A percentile compares a stretch with the other conserved stretches of the same genome.
phyloP scores from a whole-genome alignment of 2,113 vertebrate species.

The Limanda limanda region DNA sequence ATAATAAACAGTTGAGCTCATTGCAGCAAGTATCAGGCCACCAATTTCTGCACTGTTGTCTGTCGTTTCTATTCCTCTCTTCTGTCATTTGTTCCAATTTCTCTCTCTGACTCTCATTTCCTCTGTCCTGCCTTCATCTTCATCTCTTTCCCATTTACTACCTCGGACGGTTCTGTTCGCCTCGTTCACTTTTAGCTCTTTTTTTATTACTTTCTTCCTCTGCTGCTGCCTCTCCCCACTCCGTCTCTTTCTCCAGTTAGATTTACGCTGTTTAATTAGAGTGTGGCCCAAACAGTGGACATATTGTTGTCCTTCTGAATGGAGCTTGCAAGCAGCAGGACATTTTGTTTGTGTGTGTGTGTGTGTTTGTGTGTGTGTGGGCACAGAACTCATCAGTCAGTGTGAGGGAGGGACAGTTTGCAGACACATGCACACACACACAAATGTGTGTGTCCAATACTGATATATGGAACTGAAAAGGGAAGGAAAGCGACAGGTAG shows the following conservation, averaged over 20 bases:
- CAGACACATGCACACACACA: background rate
- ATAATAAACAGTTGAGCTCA: constrained; percentile 33
- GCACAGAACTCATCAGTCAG: constrained; percentile 57
- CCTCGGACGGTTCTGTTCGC: constrained; percentile 15
- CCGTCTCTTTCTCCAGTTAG: constrained; percentile 52
- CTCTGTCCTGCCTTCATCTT: constrained; percentile 35
- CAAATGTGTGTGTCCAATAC: constrained; percentile 2
- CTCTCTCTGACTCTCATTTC: constrained; percentile 26
- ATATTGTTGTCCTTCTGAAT: constrained; percentile 70
- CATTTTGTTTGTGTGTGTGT: constrained; percentile 41
- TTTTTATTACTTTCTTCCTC: constrained; percentile 34
- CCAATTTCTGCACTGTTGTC: constrained; percentile 47
- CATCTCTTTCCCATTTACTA: constrained; percentile 38
- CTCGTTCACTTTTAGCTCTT: constrained; percentile 25
- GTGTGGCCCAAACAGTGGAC: constrained; percentile 66
- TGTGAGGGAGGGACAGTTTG: constrained; percentile 26
- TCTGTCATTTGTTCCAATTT: constrained; percentile 42
- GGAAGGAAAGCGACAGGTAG: constrained; percentile 46
- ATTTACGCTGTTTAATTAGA: constrained; percentile 70
- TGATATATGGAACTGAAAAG: constrained; percentile 43
- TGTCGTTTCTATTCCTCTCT: constrained; percentile 45
- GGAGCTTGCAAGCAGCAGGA: constrained; percentile 58
- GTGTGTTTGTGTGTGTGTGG: constrained; percentile 29
- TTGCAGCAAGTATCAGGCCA: constrained; percentile 17
- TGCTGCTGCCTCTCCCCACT: constrained; percentile 37